These are phyloP conservation scores for Neosilurus hyrtlii DNA, from an alignment of 2,797 vertebrate species.

Conservation along the genomic window DNA sequence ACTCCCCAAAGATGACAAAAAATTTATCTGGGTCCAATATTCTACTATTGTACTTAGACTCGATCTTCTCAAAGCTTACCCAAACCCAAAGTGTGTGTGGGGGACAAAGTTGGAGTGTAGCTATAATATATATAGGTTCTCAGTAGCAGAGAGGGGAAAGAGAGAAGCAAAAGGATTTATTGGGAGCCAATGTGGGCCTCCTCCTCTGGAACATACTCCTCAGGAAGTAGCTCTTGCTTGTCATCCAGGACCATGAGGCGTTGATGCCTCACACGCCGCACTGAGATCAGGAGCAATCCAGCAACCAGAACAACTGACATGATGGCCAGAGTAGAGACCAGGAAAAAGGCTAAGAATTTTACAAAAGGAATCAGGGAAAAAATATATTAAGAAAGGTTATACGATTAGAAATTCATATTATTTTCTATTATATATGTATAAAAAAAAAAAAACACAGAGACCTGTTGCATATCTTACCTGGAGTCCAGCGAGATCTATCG, in stretches of 20 bases:
- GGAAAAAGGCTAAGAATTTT: constrained; percentile 63
- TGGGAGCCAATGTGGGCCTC: constrained; percentile 37
- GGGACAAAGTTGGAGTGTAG: constrained; percentile 18
- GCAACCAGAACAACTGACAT: constrained; percentile 64
- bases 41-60: background rate
- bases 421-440: background rate
- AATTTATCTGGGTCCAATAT: background rate
- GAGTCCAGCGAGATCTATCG: constrained; percentile 54
- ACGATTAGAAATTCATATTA: background rate
- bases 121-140: background rate
- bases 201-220: constrained; percentile 56
- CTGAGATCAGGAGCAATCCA: constrained; percentile 59
- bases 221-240: constrained; percentile 70
- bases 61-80: background rate
- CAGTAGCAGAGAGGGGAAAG: background rate
- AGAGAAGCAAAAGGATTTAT: constrained; percentile 37
- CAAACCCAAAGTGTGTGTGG: background rate
- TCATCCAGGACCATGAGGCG: constrained; percentile 56
- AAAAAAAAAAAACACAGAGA: background rate
- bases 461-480: constrained; percentile 56
- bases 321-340: constrained; percentile 63
- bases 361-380: background rate
- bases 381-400: background rate
- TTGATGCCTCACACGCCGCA: constrained; percentile 53
- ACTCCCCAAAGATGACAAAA: too few species aligned